Percentiles rank a stretch among this genome's conserved stretches.
phyloP scores from a whole-genome alignment of 35 echinoderm and acorn worm species.

The Antedon bifida region DNA sequence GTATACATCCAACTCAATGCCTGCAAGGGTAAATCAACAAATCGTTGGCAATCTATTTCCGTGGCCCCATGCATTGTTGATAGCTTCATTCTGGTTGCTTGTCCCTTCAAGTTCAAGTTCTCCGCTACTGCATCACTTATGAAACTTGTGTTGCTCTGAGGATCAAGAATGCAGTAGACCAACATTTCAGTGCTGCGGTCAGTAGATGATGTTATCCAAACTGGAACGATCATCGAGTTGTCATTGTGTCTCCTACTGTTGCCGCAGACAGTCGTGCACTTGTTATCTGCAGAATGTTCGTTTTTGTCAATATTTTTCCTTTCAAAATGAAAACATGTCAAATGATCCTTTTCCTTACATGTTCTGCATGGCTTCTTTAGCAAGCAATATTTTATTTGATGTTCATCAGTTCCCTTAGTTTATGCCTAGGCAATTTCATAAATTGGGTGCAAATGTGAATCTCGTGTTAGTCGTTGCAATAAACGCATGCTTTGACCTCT shows the following conservation, averaged over 20 bases:
- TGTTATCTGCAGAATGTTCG: background rate
- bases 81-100: background rate
- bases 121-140: background rate
- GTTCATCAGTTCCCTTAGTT: background rate
- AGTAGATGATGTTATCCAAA: background rate
- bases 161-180: background rate
- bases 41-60: background rate
- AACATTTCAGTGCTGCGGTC: background rate
- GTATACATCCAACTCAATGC: constrained; percentile 15
- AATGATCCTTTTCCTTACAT: background rate
- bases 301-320: background rate
- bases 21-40: constrained; percentile 9
- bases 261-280: background rate
- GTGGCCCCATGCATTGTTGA: background rate
- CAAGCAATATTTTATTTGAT: background rate
- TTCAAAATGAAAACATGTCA: background rate
- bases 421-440: background rate
- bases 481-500: background rate
- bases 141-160: constrained; percentile 4
- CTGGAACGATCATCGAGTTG: background rate
- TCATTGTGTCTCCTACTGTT: background rate
- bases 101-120: background rate
- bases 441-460: background rate
- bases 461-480: background rate
- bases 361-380: background rate